Evolutionary conservation across 1,140 invertebrate genomes (phyloP).

Genomic region (Apis laboriosa): DNA sequence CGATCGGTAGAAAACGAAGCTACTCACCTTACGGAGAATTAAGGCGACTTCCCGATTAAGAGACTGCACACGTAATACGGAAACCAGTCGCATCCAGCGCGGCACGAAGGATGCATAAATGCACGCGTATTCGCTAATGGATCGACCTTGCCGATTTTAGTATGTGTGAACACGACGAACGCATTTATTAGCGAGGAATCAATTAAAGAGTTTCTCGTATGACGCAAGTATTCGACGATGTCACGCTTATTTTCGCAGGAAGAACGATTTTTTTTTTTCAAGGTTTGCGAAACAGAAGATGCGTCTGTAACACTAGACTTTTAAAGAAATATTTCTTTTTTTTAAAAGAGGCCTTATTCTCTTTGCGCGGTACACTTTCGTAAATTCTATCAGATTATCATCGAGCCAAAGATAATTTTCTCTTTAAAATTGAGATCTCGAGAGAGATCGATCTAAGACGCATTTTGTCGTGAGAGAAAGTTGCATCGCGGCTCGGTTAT

Average conservation of each 20-base stretch:
- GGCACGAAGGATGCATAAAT: constrained; percentile 15
- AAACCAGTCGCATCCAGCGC: constrained; percentile 12
- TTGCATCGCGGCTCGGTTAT: constrained; percentile 36
- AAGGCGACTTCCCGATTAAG: constrained; percentile 2
- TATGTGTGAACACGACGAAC: constrained; percentile 1
- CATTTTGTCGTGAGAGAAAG: constrained; percentile 43
- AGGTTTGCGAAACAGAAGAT: neutral
- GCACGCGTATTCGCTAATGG: neutral
- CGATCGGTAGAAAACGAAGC: neutral
- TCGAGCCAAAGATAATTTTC: no score
- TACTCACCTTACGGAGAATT: neutral
- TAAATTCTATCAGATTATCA: no score
- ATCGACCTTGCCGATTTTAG: constrained; percentile 27
- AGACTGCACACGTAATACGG: constrained; percentile 13
- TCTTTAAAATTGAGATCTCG: neutral
- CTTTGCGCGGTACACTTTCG: no score
- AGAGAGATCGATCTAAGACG: neutral
- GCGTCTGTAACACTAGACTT: no score
- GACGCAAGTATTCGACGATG: no score
- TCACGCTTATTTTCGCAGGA: neutral
- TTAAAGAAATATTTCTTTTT: no score
- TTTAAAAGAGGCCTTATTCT: no score
- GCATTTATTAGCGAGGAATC: constrained; percentile 17
- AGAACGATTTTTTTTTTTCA: no score
- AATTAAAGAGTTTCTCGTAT: neutral